Percentiles rank a stretch among this genome's conserved stretches.
Evolutionary conservation across 2,888 invertebrate genomes (phyloP).

Genomic region (Mechanitis messenoides): DNA sequence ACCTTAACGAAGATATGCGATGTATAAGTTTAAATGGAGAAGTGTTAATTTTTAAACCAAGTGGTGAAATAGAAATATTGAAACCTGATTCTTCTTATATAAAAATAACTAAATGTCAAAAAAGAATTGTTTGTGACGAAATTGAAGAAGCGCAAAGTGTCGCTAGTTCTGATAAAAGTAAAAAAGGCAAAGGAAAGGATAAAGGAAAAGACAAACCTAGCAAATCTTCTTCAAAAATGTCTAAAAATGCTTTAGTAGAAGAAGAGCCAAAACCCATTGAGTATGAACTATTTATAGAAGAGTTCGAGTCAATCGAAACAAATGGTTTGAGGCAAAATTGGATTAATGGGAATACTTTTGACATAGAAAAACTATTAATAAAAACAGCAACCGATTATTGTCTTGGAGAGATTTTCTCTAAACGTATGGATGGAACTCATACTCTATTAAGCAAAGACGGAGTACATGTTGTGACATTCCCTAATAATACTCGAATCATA

Average conservation of each 20-base stretch:
- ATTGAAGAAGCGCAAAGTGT: slow-evolving; percentile 38
- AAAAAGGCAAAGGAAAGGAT: slow-evolving; percentile 46
- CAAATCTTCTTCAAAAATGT: slow-evolving; percentile 44
- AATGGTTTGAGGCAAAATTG: slow-evolving; percentile 55
- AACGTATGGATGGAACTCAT: slow-evolving; percentile 63
- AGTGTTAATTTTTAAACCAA: slow-evolving; percentile 55
- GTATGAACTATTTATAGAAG: slow-evolving; percentile 52
- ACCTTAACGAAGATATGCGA: slow-evolving; percentile 54
- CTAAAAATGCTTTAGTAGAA: slow-evolving; percentile 36
- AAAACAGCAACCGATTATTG: slow-evolving; percentile 65
- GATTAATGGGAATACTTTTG: slow-evolving; percentile 38
- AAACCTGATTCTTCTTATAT: slow-evolving; percentile 55
- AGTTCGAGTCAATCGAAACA: slow-evolving; percentile 56
- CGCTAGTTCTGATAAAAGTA: slow-evolving; percentile 44
- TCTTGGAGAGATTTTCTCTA: slow-evolving; percentile 60
- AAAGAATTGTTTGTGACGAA: slow-evolving; percentile 34
- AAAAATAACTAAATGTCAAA: slow-evolving; percentile 50
- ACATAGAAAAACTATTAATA: slow-evolving; percentile 53
- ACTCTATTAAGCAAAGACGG: slow-evolving; percentile 62
- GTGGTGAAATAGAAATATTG: slow-evolving; percentile 51
- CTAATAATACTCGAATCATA: slow-evolving; percentile 61
- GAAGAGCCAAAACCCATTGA: slow-evolving; percentile 37
- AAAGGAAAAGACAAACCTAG: slow-evolving; percentile 42
- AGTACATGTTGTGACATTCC: slow-evolving; percentile 55
- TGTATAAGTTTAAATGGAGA: slow-evolving; percentile 64